A percentile compares a stretch with the other conserved stretches of the same genome.
Evolutionary conservation across 2,113 vertebrate species (phyloP).

Genomic region (Elephas maximus): DNA sequence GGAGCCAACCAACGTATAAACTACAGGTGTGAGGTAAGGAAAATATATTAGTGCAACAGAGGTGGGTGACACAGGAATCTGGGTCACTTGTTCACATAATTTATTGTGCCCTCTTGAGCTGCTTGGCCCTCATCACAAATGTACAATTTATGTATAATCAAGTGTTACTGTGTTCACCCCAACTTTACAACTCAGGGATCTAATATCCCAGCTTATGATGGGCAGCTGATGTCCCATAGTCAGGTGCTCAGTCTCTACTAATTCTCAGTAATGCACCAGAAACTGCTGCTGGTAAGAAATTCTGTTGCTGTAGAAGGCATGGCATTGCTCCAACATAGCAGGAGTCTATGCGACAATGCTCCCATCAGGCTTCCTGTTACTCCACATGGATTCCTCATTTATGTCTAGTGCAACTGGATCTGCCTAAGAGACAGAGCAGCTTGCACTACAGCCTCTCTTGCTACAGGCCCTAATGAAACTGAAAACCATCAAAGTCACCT

Average conservation of each 20-base stretch:
- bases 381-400: background rate
- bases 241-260: background rate
- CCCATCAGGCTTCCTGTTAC: background rate
- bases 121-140: background rate
- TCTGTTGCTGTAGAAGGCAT: background rate
- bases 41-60: background rate
- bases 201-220: background rate
- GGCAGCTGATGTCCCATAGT: background rate
- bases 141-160: background rate
- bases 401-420: background rate
- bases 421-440: background rate
- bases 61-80: background rate
- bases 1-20: background rate
- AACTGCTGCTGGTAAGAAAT: background rate
- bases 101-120: background rate
- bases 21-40: background rate
- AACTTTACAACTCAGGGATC: background rate
- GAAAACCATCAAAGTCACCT: background rate
- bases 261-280: background rate
- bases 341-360: background rate
- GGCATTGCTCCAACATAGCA: background rate
- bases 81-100: background rate
- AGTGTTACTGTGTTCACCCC: background rate
- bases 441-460: background rate
- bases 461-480: background rate